Percentiles rank a stretch among this genome's conserved stretches.
These are phyloP conservation scores for Mycogona germanica DNA, from an alignment of 2,888 invertebrate species.

Conservation along the genomic window DNA sequence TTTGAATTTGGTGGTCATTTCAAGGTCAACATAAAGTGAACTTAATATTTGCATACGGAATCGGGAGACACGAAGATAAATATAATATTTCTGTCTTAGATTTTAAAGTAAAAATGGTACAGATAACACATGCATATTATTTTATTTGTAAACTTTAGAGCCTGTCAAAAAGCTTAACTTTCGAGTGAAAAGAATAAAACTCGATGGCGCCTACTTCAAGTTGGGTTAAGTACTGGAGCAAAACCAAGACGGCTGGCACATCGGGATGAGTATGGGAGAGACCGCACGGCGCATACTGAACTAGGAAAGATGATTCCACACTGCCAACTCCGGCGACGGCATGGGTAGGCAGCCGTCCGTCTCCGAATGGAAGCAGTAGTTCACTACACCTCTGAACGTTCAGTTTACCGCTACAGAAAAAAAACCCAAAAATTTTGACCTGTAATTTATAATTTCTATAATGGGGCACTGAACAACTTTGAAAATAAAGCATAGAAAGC, in stretches of 20 bases:
- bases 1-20: no score
- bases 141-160: no score
- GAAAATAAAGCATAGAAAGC: no score
- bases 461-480: no score
- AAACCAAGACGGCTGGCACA: conserved; percentile 59
- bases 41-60: no score
- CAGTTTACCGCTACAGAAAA: not conserved
- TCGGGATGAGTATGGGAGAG: conserved; percentile 48
- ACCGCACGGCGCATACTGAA: conserved; percentile 53
- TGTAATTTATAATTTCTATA: no score
- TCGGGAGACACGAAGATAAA: no score
- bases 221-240: conserved; percentile 74
- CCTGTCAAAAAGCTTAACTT: not conserved
- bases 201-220: conserved; percentile 46
- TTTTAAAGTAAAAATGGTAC: no score
- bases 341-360: conserved; percentile 37
- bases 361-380: conserved; percentile 6
- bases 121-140: no score
- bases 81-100: no score
- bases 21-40: no score
- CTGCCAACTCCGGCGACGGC: conserved; percentile 67
- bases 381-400: conserved; percentile 19
- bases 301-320: conserved; percentile 62
- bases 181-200: not conserved
- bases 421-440: not conserved